A percentile compares a stretch with the other conserved stretches of the same genome.
Evolutionary conservation across 2,888 invertebrate genomes (phyloP).

Genomic region (Sphaerophoria taeniata): DNA sequence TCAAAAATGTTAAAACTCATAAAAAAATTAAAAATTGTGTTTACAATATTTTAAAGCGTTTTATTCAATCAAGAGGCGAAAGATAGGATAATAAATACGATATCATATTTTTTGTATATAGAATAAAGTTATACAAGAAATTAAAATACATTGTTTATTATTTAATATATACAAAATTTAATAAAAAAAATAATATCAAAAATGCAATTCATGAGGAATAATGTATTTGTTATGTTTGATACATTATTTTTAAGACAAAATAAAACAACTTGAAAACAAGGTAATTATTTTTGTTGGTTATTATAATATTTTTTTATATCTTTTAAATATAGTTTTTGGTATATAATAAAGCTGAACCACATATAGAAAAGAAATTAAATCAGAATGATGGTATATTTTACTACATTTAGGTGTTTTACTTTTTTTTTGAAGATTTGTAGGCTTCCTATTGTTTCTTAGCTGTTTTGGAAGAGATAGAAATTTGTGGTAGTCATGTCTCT

Average conservation of each 20-base stretch:
- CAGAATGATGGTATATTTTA: conserved; percentile 81
- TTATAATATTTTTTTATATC: conserved; percentile 49
- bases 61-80: conserved; percentile 53
- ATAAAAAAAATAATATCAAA: conserved; percentile 48
- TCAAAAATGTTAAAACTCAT: conserved; percentile 40
- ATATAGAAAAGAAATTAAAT: conserved; percentile 83
- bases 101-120: conserved; percentile 11
- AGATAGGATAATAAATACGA: conserved; percentile 25
- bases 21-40: conserved; percentile 14
- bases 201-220: conserved; percentile 56
- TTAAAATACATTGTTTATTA: conserved; percentile 22
- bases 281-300: conserved; percentile 65
- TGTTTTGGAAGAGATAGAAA: conserved; percentile 44
- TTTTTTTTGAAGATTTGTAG: conserved; percentile 38
- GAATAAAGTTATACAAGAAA: conserved; percentile 1
- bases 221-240: conserved; percentile 42
- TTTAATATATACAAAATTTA: conserved; percentile 8
- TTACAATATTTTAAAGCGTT: conserved; percentile 27
- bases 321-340: conserved; percentile 50
- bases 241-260: conserved; percentile 36
- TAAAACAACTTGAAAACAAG: conserved; percentile 62
- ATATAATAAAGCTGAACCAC: conserved; percentile 83
- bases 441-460: conserved; percentile 41
- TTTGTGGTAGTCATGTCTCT: conserved; percentile 10
- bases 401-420: conserved; percentile 65